A percentile compares a stretch with the other conserved stretches of the same genome.
phyloP scores from a whole-genome alignment of 2,113 vertebrate genomes.

The Saguinus imperator region DNA sequence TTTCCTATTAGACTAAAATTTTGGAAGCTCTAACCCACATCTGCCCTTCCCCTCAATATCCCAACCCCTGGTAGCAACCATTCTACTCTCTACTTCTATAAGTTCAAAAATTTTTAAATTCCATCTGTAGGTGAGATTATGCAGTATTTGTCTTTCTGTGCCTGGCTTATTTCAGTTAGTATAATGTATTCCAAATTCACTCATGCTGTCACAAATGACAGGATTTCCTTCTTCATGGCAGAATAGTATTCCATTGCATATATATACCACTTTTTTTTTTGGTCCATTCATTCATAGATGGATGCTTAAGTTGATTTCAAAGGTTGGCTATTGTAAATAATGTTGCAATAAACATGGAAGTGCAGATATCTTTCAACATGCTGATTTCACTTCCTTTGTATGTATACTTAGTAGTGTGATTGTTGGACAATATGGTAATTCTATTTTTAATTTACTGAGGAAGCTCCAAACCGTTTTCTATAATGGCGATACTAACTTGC shows the following conservation, averaged over 20 bases:
- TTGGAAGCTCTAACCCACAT: background rate
- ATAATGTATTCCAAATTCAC: no score
- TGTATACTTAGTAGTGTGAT: background rate
- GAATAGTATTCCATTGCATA: background rate
- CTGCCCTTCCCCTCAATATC: background rate
- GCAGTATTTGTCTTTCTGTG: background rate
- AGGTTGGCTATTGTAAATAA: background rate
- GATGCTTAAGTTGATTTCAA: no score
- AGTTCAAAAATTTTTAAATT: background rate
- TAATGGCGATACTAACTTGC: rapidly evolving
- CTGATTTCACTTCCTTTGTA: background rate
- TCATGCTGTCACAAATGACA: background rate
- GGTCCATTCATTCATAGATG: background rate
- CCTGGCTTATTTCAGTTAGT: background rate
- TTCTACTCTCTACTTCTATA: background rate
- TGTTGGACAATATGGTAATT: background rate
- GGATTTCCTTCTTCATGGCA: background rate
- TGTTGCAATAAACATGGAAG: no score
- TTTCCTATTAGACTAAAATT: background rate
- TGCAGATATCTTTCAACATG: background rate
- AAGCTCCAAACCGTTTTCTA: background rate
- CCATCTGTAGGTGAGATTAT: background rate
- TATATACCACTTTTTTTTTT: background rate
- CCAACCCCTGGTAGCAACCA: no score
- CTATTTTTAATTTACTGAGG: background rate